Conservation (phyloP, 2,888 invertebrate genomes). For the Folsomia manolachei region DNA sequence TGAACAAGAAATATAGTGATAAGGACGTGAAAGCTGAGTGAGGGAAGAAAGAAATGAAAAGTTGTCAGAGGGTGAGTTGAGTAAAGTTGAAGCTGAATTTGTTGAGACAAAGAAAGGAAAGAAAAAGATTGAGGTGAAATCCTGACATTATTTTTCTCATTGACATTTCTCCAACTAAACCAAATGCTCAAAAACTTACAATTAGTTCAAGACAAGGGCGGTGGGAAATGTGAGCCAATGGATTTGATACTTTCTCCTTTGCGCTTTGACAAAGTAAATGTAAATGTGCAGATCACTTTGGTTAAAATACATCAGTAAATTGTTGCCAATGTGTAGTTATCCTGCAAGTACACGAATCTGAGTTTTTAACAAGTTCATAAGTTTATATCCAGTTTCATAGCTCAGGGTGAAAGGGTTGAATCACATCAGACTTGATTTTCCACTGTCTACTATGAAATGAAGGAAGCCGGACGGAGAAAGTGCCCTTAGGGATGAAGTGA, state of each 20-base stretch:
- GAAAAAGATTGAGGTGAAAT: neutral
- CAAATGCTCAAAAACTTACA: neutral
- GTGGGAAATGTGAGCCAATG: neutral
- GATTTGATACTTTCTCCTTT: too few species aligned
- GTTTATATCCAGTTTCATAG: too few species aligned
- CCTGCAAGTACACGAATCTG: too few species aligned
- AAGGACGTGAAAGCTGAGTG: too few species aligned
- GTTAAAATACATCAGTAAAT: too few species aligned
- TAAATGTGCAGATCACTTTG: too few species aligned
- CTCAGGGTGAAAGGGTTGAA: too few species aligned
- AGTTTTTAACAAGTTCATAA: too few species aligned
- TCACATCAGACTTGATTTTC: too few species aligned
- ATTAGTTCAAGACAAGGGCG: neutral
- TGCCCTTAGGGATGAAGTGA: too few species aligned
- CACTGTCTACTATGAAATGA: neutral
- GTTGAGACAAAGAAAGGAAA: neutral
- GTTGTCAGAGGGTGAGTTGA: conserved; percentile 12
- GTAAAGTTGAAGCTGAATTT: conserved; percentile 11
- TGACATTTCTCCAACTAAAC: neutral
- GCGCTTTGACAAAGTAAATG: too few species aligned
- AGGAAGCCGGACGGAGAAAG: conserved; percentile 1
- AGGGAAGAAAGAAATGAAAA: conserved; percentile 20
- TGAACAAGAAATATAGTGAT: neutral
- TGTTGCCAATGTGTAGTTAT: neutral
- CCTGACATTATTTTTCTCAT: neutral